Base-by-base conservation (phyloP, 2,113 vertebrate species). In the Tupaia tana region DNA sequence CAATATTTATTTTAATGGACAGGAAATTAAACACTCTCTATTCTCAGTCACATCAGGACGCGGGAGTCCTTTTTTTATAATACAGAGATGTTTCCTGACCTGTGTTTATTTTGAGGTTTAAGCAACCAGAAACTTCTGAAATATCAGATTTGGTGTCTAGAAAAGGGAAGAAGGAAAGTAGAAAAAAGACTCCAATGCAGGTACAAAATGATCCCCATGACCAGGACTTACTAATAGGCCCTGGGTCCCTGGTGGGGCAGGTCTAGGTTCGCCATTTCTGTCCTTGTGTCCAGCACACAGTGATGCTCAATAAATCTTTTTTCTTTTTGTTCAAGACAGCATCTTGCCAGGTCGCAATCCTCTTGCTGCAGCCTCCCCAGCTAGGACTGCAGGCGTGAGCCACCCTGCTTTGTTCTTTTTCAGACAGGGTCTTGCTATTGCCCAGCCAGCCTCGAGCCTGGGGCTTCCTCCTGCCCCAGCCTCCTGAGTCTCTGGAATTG, bases 1-100 rank as follows among this genome's bases (percentile, higher is more conserved):
- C 58, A 64, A 63, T 94, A 79, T 77, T 95, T 96, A 91, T 91
- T 85, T 67, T 89, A 94, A 34, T 78, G 70, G 80, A 93, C 63
- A 97, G 87, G 88, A 97, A 94, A 93, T 96, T 96, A 96, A 96
- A 88, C 59, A 80, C 73, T 73, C 61, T 77, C 3, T 70, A 89
- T 80, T 95, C 52, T 95, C 77, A 96, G 73, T 92, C 78, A 87
- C 52, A 90, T 92, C 87, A 93, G 90, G 59, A 96, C 77, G 70
- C 27, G 54, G 64, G 79, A 92, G 66, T 89, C 54, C 71, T 78
- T 52, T 78, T 93, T 96, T 78, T 83, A 81, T 69, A 74, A 90
- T 56, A 83, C 87, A 93, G n/a, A 94, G 31, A 77, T 90, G 85
- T 70, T 91, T 56, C 81, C 67, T 94, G 87, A 78, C 59, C 14